Evolutionary conservation across 1,140 invertebrate species (phyloP).

Genomic region (Drosophila pruinosa): DNA sequence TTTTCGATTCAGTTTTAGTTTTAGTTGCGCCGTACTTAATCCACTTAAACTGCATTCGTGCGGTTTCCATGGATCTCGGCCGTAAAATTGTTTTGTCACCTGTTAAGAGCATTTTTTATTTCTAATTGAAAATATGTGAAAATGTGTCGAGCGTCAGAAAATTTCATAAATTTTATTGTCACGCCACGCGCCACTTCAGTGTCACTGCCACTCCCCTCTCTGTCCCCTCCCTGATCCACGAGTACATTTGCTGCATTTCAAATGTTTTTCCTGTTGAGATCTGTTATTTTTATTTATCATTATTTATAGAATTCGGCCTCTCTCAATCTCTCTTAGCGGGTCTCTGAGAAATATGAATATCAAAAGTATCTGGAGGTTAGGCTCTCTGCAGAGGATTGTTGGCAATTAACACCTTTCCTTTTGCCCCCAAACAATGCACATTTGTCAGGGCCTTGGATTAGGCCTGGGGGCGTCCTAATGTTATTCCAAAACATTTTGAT

Average conservation of each 20-base stretch:
- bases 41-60: constrained; percentile 43
- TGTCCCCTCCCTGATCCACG: neutral
- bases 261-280: constrained; percentile 13
- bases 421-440: constrained; percentile 24
- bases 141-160: constrained; percentile 20
- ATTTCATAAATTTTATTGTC: constrained; percentile 56
- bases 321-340: neutral
- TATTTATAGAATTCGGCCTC: constrained; percentile 12
- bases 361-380: neutral
- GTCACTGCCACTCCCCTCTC: constrained; percentile 12
- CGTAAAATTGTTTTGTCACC: constrained; percentile 74
- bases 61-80: constrained; percentile 21
- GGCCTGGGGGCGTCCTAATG: constrained; percentile 35
- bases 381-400: constrained; percentile 30
- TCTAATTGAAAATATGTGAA: constrained; percentile 53
- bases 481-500: constrained; percentile 65
- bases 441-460: constrained; percentile 53
- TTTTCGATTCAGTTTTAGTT: neutral
- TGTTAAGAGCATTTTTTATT: constrained; percentile 77
- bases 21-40: neutral
- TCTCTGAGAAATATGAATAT: constrained; percentile 47
- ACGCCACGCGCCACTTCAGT: constrained; percentile 29
- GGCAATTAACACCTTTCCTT: constrained; percentile 68
- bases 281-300: constrained; percentile 1
- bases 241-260: neutral